phyloP scores from a whole-genome alignment of 2,797 vertebrate genomes.

The Oryzias sinensis region DNA sequence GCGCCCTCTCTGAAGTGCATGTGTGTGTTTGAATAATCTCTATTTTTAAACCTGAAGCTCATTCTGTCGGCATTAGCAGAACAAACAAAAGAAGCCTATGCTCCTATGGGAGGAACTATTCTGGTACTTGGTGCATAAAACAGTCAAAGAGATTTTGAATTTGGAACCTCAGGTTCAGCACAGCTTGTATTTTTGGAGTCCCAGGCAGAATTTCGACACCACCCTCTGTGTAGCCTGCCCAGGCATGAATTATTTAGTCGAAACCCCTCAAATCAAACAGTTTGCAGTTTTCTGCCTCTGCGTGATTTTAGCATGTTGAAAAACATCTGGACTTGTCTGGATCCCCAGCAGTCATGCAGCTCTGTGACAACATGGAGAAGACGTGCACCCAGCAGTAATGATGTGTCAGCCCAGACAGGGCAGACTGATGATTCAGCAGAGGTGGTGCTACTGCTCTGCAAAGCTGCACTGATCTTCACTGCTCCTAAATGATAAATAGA shows the following conservation, averaged over 20 bases:
- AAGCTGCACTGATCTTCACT: constrained; percentile 30
- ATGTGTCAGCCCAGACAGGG: constrained; percentile 60
- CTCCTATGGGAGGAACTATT: constrained; percentile 1
- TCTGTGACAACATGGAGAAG: constrained; percentile 30
- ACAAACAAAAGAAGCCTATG: constrained; percentile 4
- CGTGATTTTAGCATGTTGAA: constrained; percentile 16
- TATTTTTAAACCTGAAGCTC: constrained; percentile 16
- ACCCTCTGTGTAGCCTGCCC: constrained; percentile 36
- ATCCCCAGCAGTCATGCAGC: constrained; percentile 11
- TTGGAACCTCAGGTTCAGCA: constrained; percentile 9
- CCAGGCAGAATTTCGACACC: constrained; percentile 23
- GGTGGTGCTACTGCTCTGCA: constrained; percentile 27
- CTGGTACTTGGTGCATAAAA: constrained; percentile 1
- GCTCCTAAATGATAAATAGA: constrained; percentile 47
- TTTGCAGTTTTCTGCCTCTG: constrained; percentile 4
- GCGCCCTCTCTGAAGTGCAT: constrained; percentile 1
- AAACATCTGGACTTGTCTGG: background rate
- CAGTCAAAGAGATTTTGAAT: constrained; percentile 3
- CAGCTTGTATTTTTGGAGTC: constrained; percentile 23
- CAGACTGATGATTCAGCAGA: constrained; percentile 73
- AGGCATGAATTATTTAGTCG: constrained; percentile 55
- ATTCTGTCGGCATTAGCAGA: constrained; percentile 10
- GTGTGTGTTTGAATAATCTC: constrained; percentile 6
- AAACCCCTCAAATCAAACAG: constrained; percentile 6
- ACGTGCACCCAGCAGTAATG: constrained; percentile 26